phyloP scores from a whole-genome alignment of 2,113 vertebrate species.

The Falcunculus frontatus region DNA sequence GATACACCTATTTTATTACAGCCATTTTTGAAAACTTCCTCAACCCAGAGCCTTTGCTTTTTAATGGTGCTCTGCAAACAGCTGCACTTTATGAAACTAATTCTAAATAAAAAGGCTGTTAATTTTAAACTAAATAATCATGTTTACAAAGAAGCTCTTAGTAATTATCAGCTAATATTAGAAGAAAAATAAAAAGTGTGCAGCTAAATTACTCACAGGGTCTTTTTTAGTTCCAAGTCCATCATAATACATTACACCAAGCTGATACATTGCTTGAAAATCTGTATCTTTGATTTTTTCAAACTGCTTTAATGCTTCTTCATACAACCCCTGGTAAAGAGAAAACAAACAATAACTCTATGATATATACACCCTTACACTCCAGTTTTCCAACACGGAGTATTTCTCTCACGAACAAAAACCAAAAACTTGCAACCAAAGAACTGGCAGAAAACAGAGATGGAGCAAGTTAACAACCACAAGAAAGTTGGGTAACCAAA shows the following conservation, averaged over 20 bases:
- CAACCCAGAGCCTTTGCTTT: background rate
- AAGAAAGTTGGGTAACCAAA: background rate
- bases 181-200: background rate
- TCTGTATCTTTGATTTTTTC: conserved; percentile 75
- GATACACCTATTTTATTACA: background rate
- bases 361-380: too few species aligned
- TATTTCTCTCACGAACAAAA: background rate
- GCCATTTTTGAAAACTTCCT: background rate
- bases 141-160: background rate
- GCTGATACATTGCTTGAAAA: conserved; percentile 79
- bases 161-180: background rate
- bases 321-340: conserved; percentile 70
- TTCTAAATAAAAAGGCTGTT: background rate
- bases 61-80: background rate
- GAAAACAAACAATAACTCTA: background rate
- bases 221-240: conserved; percentile 73
- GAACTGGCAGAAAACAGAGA: background rate
- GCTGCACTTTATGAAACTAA: background rate
- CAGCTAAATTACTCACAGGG: conserved; percentile 65
- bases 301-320: conserved; percentile 73
- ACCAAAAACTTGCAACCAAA: background rate
- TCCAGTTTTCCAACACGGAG: background rate
- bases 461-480: background rate
- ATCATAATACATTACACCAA: conserved; percentile 83
- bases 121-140: background rate